Percentiles rank a stretch among this genome's conserved stretches.
Evolutionary conservation across 2,888 invertebrate species (phyloP).

Genomic region (Punctoribates punctum): DNA sequence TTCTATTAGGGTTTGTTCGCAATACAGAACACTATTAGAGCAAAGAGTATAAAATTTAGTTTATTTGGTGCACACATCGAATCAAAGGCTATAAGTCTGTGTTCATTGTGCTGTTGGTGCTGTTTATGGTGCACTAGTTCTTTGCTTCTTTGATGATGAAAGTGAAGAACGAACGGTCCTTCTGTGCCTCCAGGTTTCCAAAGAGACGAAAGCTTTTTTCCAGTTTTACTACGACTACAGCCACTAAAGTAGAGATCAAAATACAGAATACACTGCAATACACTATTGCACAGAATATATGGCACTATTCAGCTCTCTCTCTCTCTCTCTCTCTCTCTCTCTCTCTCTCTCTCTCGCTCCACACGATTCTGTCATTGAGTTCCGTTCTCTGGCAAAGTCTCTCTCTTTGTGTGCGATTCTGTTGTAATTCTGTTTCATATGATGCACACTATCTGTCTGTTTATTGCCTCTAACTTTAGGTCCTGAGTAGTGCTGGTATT

Average conservation of each 20-base stretch:
- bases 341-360: no score
- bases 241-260: constrained; percentile 33
- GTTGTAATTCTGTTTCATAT: constrained; percentile 17
- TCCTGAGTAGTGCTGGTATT: constrained; percentile 27
- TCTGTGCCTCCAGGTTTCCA: constrained; percentile 35
- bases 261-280: constrained; percentile 18
- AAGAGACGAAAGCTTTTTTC: constrained; percentile 33
- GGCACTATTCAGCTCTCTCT: background rate
- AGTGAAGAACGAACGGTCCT: constrained; percentile 25
- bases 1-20: constrained; percentile 32
- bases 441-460: constrained; percentile 20
- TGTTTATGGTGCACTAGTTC: constrained; percentile 15
- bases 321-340: background rate
- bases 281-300: constrained; percentile 16
- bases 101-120: constrained; percentile 9
- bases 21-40: constrained; percentile 18
- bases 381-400: background rate
- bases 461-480: constrained; percentile 26
- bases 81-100: constrained; percentile 31
- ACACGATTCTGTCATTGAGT: constrained; percentile 2
- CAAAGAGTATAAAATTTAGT: constrained; percentile 20
- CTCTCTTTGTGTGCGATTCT: constrained; percentile 13
- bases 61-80: constrained; percentile 33
- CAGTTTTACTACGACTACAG: constrained; percentile 24
- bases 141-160: constrained; percentile 9